Evolutionary conservation across 2,797 vertebrate genomes (phyloP), one percentile per base, ranked within the genome.

Genomic region (Buceros bicornis): DNA sequence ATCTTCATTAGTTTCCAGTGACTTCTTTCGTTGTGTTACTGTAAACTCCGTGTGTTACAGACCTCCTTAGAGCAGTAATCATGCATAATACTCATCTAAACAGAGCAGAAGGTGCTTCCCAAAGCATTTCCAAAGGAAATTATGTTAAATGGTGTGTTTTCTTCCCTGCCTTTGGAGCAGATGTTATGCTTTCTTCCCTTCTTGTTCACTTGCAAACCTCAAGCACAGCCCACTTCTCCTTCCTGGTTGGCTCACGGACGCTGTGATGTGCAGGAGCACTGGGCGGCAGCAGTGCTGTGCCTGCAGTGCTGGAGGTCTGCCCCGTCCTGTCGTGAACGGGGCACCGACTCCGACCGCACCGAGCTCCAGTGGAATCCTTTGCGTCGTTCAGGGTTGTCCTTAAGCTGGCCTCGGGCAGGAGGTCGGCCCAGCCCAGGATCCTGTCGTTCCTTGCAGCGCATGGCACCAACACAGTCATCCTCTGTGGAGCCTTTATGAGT

Each of bases 231-330:
- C 5, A 0, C 53, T 45, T 19, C 56, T 56, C 42, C 25, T 33
- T 37, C 2, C 7, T 0, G 0, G 0, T 15, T 21, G 15, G 50
- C 67, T 31, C 5, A 0, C 0, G 4, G 22, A 24, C 5, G 18
- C 51, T 13, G 42, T 8, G 62, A 4, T 11, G 1, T 0, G 15
- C 17, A 1, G 74, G 20, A 13, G 1, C 1, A 1, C 16, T 6
- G 42, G n/a, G 24, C 12, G 29, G 60, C 2, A 16, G 40, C 19
- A 16, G 45, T 16, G 2, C 8, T 1, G 10, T 11, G n/a, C 42
- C 62, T 42, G 0, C 3, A 0, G 50, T 53, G 29, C 73, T 22
- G 70, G 58, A 18, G 45, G 15, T 22, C 31, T 5, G 25, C 4
- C 1, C n/a, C 17, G 7, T 5, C 42, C 6, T 4, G 2, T 3